phyloP scores from a whole-genome alignment of 1,140 invertebrate species.

The Zaprionus capensis region DNA sequence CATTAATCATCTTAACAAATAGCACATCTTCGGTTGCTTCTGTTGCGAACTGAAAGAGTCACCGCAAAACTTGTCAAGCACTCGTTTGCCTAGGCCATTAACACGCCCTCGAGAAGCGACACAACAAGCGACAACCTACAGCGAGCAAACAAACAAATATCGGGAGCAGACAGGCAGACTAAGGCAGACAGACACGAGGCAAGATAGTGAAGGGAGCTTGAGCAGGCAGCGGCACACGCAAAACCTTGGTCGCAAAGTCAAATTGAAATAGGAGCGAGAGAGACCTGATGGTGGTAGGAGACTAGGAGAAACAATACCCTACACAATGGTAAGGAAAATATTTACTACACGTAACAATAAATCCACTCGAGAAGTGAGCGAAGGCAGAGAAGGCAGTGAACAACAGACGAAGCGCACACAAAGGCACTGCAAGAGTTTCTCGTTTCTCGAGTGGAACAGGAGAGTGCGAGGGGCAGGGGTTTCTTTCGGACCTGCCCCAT shows the following conservation, averaged over 20 bases:
- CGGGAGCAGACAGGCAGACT: conserved; percentile 23
- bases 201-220: background rate
- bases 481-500: conserved; percentile 34
- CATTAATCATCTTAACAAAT: conserved; percentile 74
- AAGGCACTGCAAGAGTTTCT: conserved; percentile 28
- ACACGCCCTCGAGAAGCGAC: conserved; percentile 61
- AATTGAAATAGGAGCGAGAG: conserved; percentile 43
- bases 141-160: conserved; percentile 51
- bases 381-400: conserved; percentile 26
- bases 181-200: conserved; percentile 16
- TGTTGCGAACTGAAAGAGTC: conserved; percentile 47
- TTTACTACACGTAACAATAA: conserved; percentile 78
- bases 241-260: conserved; percentile 67
- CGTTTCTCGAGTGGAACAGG: background rate
- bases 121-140: conserved; percentile 27
- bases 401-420: conserved; percentile 57
- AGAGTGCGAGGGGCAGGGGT: conserved; percentile 11
- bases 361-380: conserved; percentile 57
- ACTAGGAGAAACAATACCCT: conserved; percentile 32
- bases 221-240: conserved; percentile 50
- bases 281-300: conserved; percentile 1
- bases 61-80: conserved; percentile 69
- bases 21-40: conserved; percentile 33
- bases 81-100: conserved; percentile 73
- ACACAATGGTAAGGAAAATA: conserved; percentile 54